A percentile compares a stretch with the other conserved stretches of the same genome.
phyloP scores from a whole-genome alignment of 2,797 vertebrate species.

The Ctenopoma multispine region DNA sequence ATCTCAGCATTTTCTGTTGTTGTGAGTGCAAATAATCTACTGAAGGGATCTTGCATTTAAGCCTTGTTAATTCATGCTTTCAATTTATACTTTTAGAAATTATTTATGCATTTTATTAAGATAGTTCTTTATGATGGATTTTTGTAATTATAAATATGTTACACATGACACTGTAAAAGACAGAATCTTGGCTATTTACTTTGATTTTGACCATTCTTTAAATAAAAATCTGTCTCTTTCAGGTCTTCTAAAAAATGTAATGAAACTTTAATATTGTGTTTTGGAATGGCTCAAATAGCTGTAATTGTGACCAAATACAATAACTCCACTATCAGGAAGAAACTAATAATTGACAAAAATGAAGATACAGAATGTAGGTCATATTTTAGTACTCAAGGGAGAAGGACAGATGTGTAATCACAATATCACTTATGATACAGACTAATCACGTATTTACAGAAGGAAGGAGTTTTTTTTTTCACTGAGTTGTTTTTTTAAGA shows the following conservation, averaged over 20 bases:
- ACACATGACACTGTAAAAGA: too few relatives aligned
- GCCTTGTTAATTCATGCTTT: not conserved
- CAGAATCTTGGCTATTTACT: not conserved
- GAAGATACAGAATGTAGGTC: constrained; percentile 54
- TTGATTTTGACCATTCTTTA: not conserved
- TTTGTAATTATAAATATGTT: too few relatives aligned
- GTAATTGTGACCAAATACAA: not conserved
- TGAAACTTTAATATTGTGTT: too few relatives aligned
- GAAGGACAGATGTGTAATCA: constrained; percentile 64
- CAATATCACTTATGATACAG: too few relatives aligned
- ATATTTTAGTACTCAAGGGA: constrained; percentile 31
- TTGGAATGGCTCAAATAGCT: not conserved
- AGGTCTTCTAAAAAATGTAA: too few relatives aligned
- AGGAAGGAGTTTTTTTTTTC: not conserved
- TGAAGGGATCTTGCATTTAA: not conserved
- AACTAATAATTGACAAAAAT: constrained; percentile 5
- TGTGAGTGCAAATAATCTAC: not conserved
- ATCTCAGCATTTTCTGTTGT: not conserved
- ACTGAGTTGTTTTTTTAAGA: constrained; percentile 1
- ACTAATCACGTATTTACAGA: constrained; percentile 29
- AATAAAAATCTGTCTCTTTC: too few relatives aligned
- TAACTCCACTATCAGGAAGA: not conserved
- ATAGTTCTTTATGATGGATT: too few relatives aligned
- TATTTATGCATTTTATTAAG: too few relatives aligned
- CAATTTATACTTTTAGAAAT: too few relatives aligned